Conservation (phyloP, 2,888 invertebrate species). For the Eilema sororculum region DNA sequence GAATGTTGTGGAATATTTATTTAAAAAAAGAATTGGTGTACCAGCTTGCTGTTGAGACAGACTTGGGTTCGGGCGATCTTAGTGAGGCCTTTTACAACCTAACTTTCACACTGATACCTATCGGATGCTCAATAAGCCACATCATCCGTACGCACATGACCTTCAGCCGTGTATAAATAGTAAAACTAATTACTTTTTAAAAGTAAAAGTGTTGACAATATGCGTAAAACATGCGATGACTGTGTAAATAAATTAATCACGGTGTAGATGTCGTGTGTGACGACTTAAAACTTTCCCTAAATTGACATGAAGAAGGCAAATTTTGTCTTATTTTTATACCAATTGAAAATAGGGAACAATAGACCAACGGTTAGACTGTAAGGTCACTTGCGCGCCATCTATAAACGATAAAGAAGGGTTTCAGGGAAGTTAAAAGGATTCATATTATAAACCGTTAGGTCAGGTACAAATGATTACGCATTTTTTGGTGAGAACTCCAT, state of each 20-base stretch:
- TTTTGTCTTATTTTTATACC: background rate
- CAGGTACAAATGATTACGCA: no score
- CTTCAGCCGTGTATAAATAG: background rate
- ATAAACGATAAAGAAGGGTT: no score
- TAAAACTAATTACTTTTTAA: slow-evolving; percentile 26
- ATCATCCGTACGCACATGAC: background rate
- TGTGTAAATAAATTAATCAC: slow-evolving; percentile 2
- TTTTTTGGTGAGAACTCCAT: no score
- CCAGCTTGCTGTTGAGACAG: no score
- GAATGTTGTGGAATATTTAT: no score
- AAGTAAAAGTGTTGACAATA: slow-evolving; percentile 47
- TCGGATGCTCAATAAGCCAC: background rate
- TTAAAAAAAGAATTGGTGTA: no score
- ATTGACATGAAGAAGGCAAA: background rate
- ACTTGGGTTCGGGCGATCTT: background rate
- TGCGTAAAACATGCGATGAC: slow-evolving; percentile 34
- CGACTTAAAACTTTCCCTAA: background rate
- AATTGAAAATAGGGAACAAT: background rate
- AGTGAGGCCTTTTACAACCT: background rate
- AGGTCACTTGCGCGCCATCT: no score
- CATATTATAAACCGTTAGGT: no score
- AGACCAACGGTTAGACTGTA: no score
- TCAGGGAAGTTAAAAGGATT: no score
- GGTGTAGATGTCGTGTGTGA: background rate
- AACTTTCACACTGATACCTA: background rate